These are phyloP conservation scores for Salvelinus fontinalis DNA, from an alignment of 2,113 vertebrate genomes.

Conservation along the genomic window DNA sequence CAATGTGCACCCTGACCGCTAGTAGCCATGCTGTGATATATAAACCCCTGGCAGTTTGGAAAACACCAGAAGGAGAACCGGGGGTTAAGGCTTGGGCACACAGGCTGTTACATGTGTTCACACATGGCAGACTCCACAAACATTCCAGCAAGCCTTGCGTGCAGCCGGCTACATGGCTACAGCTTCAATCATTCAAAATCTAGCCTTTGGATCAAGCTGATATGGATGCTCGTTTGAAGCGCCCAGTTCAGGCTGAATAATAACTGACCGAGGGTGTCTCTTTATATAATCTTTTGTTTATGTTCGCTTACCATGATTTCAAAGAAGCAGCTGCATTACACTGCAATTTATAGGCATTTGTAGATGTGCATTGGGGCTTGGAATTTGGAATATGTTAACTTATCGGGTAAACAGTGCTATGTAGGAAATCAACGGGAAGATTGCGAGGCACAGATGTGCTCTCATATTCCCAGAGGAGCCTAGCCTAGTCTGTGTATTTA, in stretches of 20 bases:
- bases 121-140: neutral
- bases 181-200: conserved; percentile 22
- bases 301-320: conserved; percentile 17
- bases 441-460: conserved; percentile 27
- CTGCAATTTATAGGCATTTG: conserved; percentile 38
- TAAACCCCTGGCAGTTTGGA: conserved; percentile 35
- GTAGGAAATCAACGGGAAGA: conserved; percentile 16
- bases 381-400: conserved; percentile 9
- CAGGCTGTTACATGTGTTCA: neutral
- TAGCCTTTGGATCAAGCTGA: conserved; percentile 37
- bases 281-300: conserved; percentile 56
- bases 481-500: no score
- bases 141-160: neutral
- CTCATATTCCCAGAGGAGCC: conserved; percentile 10
- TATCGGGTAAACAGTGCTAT: conserved; percentile 21
- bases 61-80: conserved; percentile 18
- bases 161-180: neutral
- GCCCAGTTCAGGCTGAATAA: conserved; percentile 35
- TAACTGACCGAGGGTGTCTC: conserved; percentile 16
- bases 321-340: conserved; percentile 19
- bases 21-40: conserved; percentile 16
- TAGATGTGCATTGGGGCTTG: conserved; percentile 10
- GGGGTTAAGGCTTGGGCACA: neutral
- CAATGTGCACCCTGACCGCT: conserved; percentile 6
- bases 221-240: conserved; percentile 25